Conservation (phyloP, 2,888 invertebrate species). For the Hylaea fasciaria region DNA sequence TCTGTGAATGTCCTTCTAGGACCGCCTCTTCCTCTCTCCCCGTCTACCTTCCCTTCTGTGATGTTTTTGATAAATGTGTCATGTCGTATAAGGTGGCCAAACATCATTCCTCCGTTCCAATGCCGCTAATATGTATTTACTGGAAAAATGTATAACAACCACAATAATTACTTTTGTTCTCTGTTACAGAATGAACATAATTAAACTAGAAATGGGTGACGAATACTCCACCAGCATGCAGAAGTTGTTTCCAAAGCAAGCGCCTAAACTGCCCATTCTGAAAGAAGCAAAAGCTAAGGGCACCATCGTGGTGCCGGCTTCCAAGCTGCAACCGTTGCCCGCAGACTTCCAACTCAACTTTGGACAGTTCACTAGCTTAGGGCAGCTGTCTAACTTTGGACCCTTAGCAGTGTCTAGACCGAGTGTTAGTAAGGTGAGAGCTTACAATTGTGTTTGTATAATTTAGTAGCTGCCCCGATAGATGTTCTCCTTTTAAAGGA, state of each 20-base stretch:
- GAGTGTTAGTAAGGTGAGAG: conserved; percentile 30
- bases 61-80: no score
- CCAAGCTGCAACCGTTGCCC: conserved; percentile 72
- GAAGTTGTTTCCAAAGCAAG: not conserved
- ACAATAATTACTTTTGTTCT: not conserved
- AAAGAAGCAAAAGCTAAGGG: conserved; percentile 34
- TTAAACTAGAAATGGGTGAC: conserved; percentile 19
- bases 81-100: no score
- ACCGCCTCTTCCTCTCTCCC: no score
- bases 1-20: no score
- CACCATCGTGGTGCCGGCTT: conserved; percentile 70
- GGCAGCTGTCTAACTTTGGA: not conserved
- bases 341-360: conserved; percentile 65
- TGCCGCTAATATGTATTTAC: no score
- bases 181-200: conserved; percentile 21
- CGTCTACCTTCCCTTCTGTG: no score
- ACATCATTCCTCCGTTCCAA: no score
- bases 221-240: conserved; percentile 10
- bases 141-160: not conserved
- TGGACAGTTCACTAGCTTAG: conserved; percentile 44
- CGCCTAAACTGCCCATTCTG: not conserved
- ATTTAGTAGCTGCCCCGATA: not conserved
- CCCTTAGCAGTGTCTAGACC: conserved; percentile 28
- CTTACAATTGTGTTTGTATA: no score
- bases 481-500: no score